A percentile compares a stretch with the other conserved stretches of the same genome.
phyloP scores from a whole-genome alignment of 2,113 vertebrate genomes.

The Labeo rohita region DNA sequence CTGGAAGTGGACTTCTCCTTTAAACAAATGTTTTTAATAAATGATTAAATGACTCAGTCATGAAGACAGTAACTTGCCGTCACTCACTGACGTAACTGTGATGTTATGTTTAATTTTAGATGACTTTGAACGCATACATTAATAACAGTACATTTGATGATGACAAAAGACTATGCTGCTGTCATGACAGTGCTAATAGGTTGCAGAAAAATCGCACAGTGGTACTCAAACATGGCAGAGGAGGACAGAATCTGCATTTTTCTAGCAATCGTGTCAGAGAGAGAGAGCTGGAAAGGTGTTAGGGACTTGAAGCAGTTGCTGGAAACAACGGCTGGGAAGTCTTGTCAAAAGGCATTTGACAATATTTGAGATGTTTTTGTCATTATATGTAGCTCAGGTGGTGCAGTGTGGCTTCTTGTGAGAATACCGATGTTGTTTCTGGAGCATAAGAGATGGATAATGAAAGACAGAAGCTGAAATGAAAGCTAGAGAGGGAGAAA shows the following conservation, averaged over 20 bases:
- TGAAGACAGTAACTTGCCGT: neutral
- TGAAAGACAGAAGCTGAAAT: conserved; percentile 31
- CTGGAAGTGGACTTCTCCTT: too few relatives aligned
- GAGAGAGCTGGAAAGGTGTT: conserved; percentile 20
- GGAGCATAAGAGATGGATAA: conserved; percentile 1
- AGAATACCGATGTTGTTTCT: conserved; percentile 19
- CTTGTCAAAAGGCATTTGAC: conserved; percentile 38
- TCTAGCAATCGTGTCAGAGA: conserved; percentile 26
- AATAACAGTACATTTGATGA: neutral
- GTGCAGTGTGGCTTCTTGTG: neutral
- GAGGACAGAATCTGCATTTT: conserved; percentile 15
- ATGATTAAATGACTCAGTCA: neutral
- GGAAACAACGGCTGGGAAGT: conserved; percentile 21
- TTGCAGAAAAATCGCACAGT: neutral
- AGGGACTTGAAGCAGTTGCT: conserved; percentile 38
- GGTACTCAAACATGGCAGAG: conserved; percentile 29
- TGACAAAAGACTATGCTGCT: conserved; percentile 14
- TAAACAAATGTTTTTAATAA: neutral
- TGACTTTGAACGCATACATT: neutral
- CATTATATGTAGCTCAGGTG: conserved; percentile 34
- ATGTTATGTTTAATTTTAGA: neutral
- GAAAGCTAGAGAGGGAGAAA: neutral
- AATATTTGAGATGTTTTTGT: conserved; percentile 35
- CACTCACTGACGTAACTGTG: neutral
- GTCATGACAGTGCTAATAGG: neutral